Percentiles rank a stretch among this genome's conserved stretches.
phyloP scores from a whole-genome alignment of 1,140 invertebrate genomes.

The Colletes latitarsis region DNA sequence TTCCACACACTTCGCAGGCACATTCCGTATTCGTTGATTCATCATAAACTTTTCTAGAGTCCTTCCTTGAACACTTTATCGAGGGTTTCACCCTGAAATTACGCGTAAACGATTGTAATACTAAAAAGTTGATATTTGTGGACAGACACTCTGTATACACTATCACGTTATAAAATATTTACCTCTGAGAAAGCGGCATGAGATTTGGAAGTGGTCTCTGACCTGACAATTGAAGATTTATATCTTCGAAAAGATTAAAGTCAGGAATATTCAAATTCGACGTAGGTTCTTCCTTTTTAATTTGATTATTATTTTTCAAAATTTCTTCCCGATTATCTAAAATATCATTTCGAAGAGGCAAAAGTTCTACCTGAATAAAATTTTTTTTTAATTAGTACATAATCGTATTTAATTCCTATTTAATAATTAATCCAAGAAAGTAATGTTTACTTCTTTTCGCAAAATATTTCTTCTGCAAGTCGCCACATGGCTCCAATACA shows the following conservation, averaged over 20 bases:
- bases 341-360: slow-evolving; percentile 2
- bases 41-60: slow-evolving; percentile 79
- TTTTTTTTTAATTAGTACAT: background rate
- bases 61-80: slow-evolving; percentile 77
- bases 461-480: slow-evolving; percentile 15
- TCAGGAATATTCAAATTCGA: slow-evolving; percentile 79
- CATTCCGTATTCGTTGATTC: slow-evolving; percentile 79
- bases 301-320: slow-evolving; percentile 77
- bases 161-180: background rate
- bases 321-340: slow-evolving; percentile 11
- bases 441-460: slow-evolving; percentile 18
- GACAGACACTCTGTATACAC: too few relatives aligned
- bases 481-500: slow-evolving; percentile 75
- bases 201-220: slow-evolving; percentile 77
- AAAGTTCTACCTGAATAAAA: background rate
- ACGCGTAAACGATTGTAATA: background rate
- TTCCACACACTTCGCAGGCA: slow-evolving; percentile 83
- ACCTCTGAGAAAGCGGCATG: slow-evolving; percentile 72
- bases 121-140: background rate
- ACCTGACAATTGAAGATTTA: slow-evolving; percentile 77
- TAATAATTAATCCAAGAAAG: background rate
- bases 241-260: slow-evolving; percentile 79
- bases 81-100: slow-evolving; percentile 53
- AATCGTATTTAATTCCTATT: too few relatives aligned
- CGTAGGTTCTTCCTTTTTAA: slow-evolving; percentile 73